Conservation (phyloP, 2,113 vertebrate genomes). For the Coturnix japonica region DNA sequence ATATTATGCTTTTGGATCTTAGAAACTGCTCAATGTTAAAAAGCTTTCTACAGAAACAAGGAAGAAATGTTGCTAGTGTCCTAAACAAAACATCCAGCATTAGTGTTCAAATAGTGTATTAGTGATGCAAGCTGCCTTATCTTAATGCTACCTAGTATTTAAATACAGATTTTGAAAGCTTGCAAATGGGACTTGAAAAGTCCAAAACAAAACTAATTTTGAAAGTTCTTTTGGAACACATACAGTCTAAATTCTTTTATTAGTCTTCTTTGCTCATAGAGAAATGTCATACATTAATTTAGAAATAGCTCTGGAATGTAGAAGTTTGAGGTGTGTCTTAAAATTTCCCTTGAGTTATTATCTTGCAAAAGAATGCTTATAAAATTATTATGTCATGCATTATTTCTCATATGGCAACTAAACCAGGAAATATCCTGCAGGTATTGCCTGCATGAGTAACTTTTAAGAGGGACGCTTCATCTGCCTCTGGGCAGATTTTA, state of each 20-base stretch:
- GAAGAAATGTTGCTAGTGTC: not conserved
- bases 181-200: not conserved
- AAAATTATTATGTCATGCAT: not conserved
- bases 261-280: not conserved
- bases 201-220: not conserved
- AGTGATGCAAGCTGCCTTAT: not conserved
- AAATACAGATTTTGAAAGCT: not conserved
- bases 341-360: not conserved
- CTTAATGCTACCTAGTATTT: not conserved
- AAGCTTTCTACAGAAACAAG: not conserved
- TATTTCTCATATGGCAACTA: not conserved
- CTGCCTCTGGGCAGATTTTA: not conserved
- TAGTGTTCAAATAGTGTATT: not conserved
- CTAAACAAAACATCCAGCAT: not conserved
- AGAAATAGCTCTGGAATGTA: not conserved
- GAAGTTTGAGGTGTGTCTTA: not conserved
- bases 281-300: not conserved
- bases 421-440: not conserved
- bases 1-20: not conserved
- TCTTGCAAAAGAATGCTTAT: not conserved
- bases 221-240: not conserved
- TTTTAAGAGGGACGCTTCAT: not conserved
- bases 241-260: not conserved
- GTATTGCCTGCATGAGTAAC: not conserved
- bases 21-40: not conserved